These are phyloP conservation scores for Peribatodes rhomboidaria DNA, from an alignment of 2,888 invertebrate species.

Conservation along the genomic window DNA sequence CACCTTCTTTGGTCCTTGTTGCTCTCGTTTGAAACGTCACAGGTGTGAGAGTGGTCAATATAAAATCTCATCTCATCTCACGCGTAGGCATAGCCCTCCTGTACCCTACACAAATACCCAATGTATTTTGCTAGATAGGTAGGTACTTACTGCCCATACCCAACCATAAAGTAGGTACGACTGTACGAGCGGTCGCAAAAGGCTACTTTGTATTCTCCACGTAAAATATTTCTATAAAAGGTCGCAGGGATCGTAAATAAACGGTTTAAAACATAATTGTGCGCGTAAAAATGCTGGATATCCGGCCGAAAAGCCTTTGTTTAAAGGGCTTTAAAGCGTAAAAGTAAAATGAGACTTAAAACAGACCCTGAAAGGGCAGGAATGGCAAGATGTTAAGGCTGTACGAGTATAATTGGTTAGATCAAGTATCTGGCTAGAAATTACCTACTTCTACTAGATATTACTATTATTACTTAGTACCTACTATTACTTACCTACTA, in stretches of 20 bases:
- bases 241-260: slow-evolving; percentile 43
- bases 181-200: slow-evolving; percentile 41
- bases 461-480: too few species aligned
- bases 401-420: background rate
- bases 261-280: slow-evolving; percentile 44
- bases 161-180: slow-evolving; percentile 52
- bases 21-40: too few species aligned
- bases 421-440: background rate
- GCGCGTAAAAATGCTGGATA: slow-evolving; percentile 38
- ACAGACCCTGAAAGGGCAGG: slow-evolving; percentile 9
- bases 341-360: slow-evolving; percentile 17
- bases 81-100: too few species aligned
- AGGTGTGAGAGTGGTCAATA: too few species aligned
- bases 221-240: slow-evolving; percentile 49
- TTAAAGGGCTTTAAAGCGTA: slow-evolving; percentile 22
- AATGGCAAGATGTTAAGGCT: slow-evolving; percentile 22
- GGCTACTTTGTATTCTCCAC: slow-evolving; percentile 51
- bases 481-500: too few species aligned
- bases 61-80: too few species aligned
- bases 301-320: slow-evolving; percentile 24
- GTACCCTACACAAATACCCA: too few species aligned
- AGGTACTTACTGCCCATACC: slow-evolving; percentile 20
- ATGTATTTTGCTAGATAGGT: background rate
- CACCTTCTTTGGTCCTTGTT: too few species aligned
- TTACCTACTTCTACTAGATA: too few species aligned